Percentiles rank a stretch among this genome's conserved stretches.
These are phyloP conservation scores for Synodontis membranacea DNA, from an alignment of 2,113 vertebrate genomes.

Conservation along the genomic window DNA sequence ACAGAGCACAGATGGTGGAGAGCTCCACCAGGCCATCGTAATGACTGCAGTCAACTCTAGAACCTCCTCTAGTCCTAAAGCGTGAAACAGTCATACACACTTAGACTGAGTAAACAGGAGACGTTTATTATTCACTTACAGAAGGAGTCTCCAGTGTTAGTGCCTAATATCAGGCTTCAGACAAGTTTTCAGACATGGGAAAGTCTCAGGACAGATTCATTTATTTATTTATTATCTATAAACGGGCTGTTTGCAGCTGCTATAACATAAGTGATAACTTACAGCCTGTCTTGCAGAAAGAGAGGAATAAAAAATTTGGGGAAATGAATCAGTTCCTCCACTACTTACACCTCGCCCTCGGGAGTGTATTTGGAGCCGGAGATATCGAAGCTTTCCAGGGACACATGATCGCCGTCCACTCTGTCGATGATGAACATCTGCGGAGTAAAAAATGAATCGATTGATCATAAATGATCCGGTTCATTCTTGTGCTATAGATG, in stretches of 20 bases:
- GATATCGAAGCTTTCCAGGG: constrained; percentile 84
- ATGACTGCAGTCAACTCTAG: constrained; percentile 75
- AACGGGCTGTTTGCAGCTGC: not conserved
- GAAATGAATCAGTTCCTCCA: not conserved
- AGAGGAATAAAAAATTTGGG: not conserved
- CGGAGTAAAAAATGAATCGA: not conserved
- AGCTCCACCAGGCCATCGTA: constrained; percentile 89
- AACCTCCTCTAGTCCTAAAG: constrained; percentile 78
- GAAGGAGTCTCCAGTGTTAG: not conserved
- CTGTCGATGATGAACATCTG: constrained; percentile 90
- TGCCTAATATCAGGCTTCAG: not conserved
- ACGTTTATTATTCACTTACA: not conserved
- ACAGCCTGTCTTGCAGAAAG: not conserved
- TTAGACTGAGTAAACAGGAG: not conserved
- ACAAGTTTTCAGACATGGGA: not conserved
- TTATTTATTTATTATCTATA: not conserved
- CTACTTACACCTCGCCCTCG: constrained; percentile 92
- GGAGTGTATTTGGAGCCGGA: constrained; percentile 94
- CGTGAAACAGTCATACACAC: constrained; percentile 5
- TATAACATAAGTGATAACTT: not conserved
- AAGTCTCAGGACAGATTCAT: not conserved
- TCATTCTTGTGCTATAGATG: not conserved
- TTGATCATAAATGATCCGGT: not conserved
- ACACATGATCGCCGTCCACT: constrained; percentile 79
- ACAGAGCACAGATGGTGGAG: constrained; percentile 90